Conservation (phyloP, 2,797 vertebrate genomes). For the Hypotaenidia philippensis region DNA sequence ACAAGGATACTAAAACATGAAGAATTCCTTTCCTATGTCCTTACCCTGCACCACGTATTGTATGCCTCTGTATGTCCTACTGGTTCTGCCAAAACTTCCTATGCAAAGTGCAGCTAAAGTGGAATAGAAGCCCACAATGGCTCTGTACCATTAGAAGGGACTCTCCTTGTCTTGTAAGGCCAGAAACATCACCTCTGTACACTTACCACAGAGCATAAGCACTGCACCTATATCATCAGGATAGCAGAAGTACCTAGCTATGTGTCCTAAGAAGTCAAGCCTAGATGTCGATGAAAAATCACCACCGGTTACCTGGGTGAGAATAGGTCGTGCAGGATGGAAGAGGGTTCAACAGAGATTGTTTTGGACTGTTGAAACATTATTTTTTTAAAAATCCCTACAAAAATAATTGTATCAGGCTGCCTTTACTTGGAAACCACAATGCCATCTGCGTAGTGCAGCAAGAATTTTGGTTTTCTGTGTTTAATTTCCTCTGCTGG, state of each 20-base stretch:
- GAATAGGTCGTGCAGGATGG: no score
- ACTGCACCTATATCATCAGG: background rate
- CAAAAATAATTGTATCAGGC: background rate
- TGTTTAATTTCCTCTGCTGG: background rate
- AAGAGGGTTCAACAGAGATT: background rate
- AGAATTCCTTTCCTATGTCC: background rate
- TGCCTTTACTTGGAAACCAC: background rate
- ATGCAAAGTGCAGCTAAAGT: background rate
- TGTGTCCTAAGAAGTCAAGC: background rate
- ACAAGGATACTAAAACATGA: background rate
- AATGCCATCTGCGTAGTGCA: background rate
- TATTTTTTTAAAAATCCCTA: background rate
- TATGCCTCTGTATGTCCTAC: accelerated
- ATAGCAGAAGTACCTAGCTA: background rate
- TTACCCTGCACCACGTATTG: background rate
- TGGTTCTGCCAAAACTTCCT: background rate
- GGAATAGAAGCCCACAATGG: accelerated
- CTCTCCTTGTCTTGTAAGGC: background rate
- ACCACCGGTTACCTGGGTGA: background rate
- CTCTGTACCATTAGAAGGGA: background rate
- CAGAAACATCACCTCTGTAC: background rate
- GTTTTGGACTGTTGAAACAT: background rate
- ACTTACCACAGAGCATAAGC: background rate
- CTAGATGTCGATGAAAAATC: background rate
- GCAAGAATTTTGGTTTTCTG: slow-evolving; percentile 27